Percentiles rank a stretch among this genome's conserved stretches.
These are phyloP conservation scores for Neoniphon sammara DNA, from an alignment of 2,797 vertebrate species.

Conservation along the genomic window DNA sequence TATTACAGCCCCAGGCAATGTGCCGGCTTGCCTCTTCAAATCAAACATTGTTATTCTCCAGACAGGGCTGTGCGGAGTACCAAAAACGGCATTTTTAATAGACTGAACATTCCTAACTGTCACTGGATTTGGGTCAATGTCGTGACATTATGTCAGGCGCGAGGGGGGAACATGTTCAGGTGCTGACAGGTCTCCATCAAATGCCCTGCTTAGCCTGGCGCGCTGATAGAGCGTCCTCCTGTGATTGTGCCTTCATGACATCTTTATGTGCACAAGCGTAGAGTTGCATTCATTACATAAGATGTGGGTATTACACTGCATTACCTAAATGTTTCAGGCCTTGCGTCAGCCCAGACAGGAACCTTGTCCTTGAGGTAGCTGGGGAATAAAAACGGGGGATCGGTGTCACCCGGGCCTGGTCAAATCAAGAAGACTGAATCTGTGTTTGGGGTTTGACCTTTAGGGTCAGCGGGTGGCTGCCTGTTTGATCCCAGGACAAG, in stretches of 20 bases:
- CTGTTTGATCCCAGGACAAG: constrained; percentile 56
- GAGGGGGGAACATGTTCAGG: constrained; percentile 12
- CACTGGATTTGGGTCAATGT: constrained; percentile 68
- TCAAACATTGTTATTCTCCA: constrained; percentile 76
- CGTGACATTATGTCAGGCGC: constrained; percentile 10
- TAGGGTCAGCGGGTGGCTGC: constrained; percentile 35
- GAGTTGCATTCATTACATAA: constrained; percentile 60
- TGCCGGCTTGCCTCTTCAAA: constrained; percentile 65
- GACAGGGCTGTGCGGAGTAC: constrained; percentile 53
- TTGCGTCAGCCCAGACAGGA: constrained; percentile 73
- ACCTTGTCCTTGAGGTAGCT: constrained; percentile 27
- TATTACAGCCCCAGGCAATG: constrained; percentile 72
- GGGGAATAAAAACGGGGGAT: constrained; percentile 14
- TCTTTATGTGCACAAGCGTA: constrained; percentile 21
- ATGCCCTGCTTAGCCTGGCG: neutral
- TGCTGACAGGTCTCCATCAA: constrained; percentile 38
- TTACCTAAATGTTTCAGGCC: constrained; percentile 76
- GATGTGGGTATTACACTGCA: constrained; percentile 46
- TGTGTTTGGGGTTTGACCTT: constrained; percentile 59
- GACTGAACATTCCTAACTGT: constrained; percentile 53
- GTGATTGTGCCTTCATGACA: constrained; percentile 12
- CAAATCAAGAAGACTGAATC: constrained; percentile 40
- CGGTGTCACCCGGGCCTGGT: neutral
- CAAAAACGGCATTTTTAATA: constrained; percentile 55
- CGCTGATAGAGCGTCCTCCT: constrained; percentile 1